Evolutionary conservation across 2,888 invertebrate genomes (phyloP).

Genomic region (Galeopsomyia nigrocyanea): DNA sequence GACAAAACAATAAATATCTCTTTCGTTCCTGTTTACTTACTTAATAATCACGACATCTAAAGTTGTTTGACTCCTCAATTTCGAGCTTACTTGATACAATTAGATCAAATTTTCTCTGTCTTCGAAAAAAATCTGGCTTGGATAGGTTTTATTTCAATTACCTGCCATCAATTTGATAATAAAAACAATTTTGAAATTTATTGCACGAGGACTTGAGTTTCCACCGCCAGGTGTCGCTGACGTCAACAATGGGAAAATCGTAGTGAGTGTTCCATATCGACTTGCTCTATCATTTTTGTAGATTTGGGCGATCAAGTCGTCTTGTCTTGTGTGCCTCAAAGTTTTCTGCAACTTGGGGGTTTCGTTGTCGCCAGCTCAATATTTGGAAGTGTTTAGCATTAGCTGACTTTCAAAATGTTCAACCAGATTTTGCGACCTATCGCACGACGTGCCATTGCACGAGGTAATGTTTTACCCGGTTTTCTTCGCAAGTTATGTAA

Average conservation of each 20-base stretch:
- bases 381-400: background rate
- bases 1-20: too few relatives aligned
- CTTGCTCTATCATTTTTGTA: background rate
- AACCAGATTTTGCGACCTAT: constrained; percentile 37
- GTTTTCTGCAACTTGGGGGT: constrained; percentile 17
- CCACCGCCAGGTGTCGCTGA: constrained; percentile 7
- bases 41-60: too few relatives aligned
- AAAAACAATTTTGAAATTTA: background rate
- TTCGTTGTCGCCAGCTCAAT: background rate
- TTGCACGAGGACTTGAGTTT: background rate
- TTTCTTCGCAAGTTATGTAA: constrained; percentile 40
- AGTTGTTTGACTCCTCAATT: too few relatives aligned
- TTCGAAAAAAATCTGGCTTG: too few relatives aligned
- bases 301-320: background rate
- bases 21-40: too few relatives aligned
- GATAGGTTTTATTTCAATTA: too few relatives aligned
- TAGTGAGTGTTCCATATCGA: too few relatives aligned
- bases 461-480: constrained; percentile 26
- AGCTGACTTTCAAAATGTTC: constrained; percentile 39
- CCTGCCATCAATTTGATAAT: too few relatives aligned
- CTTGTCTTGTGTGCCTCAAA: background rate
- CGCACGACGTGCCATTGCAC: constrained; percentile 20
- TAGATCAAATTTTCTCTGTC: too few relatives aligned
- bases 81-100: too few relatives aligned
- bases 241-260: background rate